Conservation (phyloP, 2,113 vertebrate genomes). For the Rhinoderma darwinii region DNA sequence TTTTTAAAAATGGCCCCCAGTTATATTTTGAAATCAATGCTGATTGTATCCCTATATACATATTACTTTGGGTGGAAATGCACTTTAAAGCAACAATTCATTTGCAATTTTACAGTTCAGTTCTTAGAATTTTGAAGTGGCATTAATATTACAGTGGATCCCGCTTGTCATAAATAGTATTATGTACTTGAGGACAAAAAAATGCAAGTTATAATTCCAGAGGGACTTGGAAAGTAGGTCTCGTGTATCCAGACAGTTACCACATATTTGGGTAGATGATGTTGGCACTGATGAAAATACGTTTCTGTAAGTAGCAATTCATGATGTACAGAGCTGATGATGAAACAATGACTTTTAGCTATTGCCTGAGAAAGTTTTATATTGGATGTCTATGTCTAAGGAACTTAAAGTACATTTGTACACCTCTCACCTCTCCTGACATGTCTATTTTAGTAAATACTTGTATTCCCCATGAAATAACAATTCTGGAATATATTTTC, state of each 20-base stretch:
- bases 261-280: neutral
- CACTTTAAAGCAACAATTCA: slow-evolving; percentile 37
- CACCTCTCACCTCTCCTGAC: neutral
- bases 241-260: slow-evolving; percentile 15
- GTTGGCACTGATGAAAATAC: neutral
- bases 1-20: neutral
- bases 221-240: slow-evolving; percentile 2
- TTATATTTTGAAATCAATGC: neutral
- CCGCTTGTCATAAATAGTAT: neutral
- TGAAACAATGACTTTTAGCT: neutral
- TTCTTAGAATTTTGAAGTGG: neutral
- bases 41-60: neutral
- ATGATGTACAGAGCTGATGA: neutral
- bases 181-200: slow-evolving; percentile 12
- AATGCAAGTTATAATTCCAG: slow-evolving; percentile 38
- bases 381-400: neutral
- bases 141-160: slow-evolving; percentile 9
- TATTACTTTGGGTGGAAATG: neutral
- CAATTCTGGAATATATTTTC: no score
- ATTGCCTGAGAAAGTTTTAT: neutral
- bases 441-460: no score
- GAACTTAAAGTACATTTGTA: neutral
- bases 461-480: no score
- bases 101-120: neutral
- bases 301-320: slow-evolving; percentile 8